These are phyloP conservation scores for Piscicola geometra DNA, from an alignment of 2,888 invertebrate species.

Conservation along the genomic window DNA sequence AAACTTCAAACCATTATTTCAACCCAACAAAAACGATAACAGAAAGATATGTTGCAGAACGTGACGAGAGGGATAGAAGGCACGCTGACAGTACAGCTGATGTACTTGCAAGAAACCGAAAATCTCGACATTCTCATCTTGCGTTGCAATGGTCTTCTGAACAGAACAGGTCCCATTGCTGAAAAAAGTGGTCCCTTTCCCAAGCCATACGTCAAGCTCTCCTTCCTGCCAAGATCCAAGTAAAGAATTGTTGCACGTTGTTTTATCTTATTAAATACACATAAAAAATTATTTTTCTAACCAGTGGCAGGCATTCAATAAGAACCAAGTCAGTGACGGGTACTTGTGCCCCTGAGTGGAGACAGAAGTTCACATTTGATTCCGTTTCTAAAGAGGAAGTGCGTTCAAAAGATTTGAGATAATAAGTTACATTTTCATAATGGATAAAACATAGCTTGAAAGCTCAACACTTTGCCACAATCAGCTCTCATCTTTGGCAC, in stretches of 20 bases:
- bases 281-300: no score
- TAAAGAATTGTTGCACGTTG: neutral
- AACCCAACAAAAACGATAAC: no score
- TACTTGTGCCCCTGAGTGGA: constrained; percentile 75
- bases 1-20: no score
- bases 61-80: constrained; percentile 29
- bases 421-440: no score
- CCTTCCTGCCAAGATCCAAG: constrained; percentile 22
- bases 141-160: neutral
- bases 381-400: constrained; percentile 46
- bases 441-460: no score
- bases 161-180: constrained; percentile 20
- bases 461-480: no score
- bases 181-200: constrained; percentile 18
- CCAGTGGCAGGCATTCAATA: constrained; percentile 32
- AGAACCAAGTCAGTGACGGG: constrained; percentile 32
- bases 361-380: constrained; percentile 77
- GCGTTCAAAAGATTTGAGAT: no score
- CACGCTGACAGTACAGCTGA: constrained; percentile 26
- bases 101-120: neutral
- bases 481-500: constrained; percentile 54
- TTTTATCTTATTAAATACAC: constrained; percentile 7
- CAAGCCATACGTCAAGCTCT: constrained; percentile 28
- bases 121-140: constrained; percentile 28
- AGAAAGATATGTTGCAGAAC: neutral